phyloP scores from a whole-genome alignment of 2,113 vertebrate genomes.

The Caretta caretta region DNA sequence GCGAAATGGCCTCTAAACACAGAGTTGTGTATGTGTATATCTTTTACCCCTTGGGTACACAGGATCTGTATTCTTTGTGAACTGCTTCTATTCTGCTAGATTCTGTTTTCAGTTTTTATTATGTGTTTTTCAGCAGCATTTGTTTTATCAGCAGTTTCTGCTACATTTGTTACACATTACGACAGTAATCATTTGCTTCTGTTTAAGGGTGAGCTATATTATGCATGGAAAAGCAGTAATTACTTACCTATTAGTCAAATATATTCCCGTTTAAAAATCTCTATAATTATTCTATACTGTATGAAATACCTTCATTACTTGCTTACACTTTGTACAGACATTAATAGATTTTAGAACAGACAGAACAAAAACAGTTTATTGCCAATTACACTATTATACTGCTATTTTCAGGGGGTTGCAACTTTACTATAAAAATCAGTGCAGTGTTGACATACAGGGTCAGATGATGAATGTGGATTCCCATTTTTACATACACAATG shows the following conservation, averaged over 20 bases:
- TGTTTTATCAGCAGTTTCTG: slow-evolving; percentile 63
- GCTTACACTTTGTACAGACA: slow-evolving; percentile 36
- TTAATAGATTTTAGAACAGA: neutral
- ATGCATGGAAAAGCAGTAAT: slow-evolving; percentile 52
- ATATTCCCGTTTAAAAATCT: slow-evolving; percentile 38
- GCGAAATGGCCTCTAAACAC: neutral
- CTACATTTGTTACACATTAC: slow-evolving; percentile 47
- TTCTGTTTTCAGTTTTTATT: slow-evolving; percentile 52
- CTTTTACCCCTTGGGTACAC: neutral
- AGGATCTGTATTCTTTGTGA: slow-evolving; percentile 57
- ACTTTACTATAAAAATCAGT: neutral
- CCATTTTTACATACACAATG: neutral
- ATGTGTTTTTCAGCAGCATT: slow-evolving; percentile 50
- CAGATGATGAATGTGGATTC: slow-evolving; percentile 1
- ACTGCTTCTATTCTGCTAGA: slow-evolving; percentile 23
- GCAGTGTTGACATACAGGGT: neutral
- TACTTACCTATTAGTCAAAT: slow-evolving; percentile 60
- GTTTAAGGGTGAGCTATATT: slow-evolving; percentile 53
- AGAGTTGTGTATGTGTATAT: neutral
- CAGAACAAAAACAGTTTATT: slow-evolving; percentile 22
- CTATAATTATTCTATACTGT: neutral
- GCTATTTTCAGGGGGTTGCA: neutral
- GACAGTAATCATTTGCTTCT: slow-evolving; percentile 46
- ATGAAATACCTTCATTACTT: slow-evolving; percentile 9
- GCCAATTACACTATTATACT: slow-evolving; percentile 19